Evolutionary conservation across 2,888 invertebrate genomes (phyloP).

Genomic region (Epicampocera succincta): DNA sequence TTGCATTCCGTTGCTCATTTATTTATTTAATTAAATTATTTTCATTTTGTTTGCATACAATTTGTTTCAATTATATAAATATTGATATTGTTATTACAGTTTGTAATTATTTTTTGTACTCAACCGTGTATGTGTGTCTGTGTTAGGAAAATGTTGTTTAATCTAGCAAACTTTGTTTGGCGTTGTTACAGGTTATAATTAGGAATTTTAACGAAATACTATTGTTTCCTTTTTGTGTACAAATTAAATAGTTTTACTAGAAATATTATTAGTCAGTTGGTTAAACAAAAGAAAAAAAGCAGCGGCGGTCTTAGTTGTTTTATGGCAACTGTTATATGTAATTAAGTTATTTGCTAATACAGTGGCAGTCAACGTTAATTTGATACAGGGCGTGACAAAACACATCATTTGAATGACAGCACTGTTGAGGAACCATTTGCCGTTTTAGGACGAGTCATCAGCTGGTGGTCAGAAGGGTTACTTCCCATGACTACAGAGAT

Average conservation of each 20-base stretch:
- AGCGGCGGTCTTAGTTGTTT: neutral
- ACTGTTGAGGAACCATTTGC: no score
- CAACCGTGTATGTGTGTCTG: slow-evolving; percentile 8
- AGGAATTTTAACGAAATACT: neutral
- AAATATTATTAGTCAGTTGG: neutral
- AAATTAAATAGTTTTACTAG: no score
- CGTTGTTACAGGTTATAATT: slow-evolving; percentile 11
- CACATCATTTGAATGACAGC: no score
- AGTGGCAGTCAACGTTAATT: no score
- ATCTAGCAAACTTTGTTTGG: slow-evolving; percentile 6
- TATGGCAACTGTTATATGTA: neutral
- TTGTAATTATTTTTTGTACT: neutral
- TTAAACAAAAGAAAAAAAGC: neutral
- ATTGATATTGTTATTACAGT: neutral
- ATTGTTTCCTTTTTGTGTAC: no score
- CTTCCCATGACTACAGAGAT: no score
- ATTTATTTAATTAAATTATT: slow-evolving; percentile 12
- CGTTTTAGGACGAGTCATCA: no score
- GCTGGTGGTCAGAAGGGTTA: no score
- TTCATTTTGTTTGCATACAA: neutral
- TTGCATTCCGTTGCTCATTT: neutral
- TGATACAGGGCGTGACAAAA: no score
- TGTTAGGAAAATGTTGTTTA: neutral
- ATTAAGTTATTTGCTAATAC: no score
- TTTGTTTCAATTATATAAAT: neutral